phyloP scores from a whole-genome alignment of 2,113 vertebrate genomes.

The Percina caprodes region DNA sequence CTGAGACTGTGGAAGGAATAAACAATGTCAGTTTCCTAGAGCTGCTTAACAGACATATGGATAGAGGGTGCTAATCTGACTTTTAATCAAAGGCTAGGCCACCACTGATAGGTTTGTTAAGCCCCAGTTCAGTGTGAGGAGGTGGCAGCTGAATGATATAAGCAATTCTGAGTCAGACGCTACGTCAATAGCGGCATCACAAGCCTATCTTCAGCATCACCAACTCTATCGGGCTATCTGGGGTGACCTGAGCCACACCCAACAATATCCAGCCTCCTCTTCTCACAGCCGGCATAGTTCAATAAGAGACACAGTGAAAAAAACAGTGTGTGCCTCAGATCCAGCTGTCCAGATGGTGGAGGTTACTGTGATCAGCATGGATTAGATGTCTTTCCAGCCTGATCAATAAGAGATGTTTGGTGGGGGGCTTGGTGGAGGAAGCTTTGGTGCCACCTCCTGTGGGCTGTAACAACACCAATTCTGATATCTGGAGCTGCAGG shows the following conservation, averaged over 20 bases:
- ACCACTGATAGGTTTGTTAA: conserved; percentile 42
- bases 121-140: conserved; percentile 50
- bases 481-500: conserved; percentile 51
- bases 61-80: conserved; percentile 66
- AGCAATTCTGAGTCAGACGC: conserved; percentile 51
- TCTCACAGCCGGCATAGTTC: conserved; percentile 35
- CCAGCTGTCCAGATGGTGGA: conserved; percentile 34
- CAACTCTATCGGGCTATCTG: conserved; percentile 14
- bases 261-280: conserved; percentile 39
- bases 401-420: conserved; percentile 65
- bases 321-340: conserved; percentile 20
- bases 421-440: conserved; percentile 28
- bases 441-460: conserved; percentile 57
- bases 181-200: conserved; percentile 53
- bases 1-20: conserved; percentile 19
- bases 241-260: conserved; percentile 35
- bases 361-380: conserved; percentile 65
- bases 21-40: conserved; percentile 46
- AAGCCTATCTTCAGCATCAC: conserved; percentile 25
- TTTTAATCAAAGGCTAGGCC: conserved; percentile 71
- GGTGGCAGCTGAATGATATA: conserved; percentile 39
- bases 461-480: conserved; percentile 58
- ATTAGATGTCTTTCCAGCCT: conserved; percentile 59
- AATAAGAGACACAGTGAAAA: conserved; percentile 45
- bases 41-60: conserved; percentile 59